Evolutionary conservation across 2,888 invertebrate genomes (phyloP).

Genomic region (Dynastes grantii): DNA sequence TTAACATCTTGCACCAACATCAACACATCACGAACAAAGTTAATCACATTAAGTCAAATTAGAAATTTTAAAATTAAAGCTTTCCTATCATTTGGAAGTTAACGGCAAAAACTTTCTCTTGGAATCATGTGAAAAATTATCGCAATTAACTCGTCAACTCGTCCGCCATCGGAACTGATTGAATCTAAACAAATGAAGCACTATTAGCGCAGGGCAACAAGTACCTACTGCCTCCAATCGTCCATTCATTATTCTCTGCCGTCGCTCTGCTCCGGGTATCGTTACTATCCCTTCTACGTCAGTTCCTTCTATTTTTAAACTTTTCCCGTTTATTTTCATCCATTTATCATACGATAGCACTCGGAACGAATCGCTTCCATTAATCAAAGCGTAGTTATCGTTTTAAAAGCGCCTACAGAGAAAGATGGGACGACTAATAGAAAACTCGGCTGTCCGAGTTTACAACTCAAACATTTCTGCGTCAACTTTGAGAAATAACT

Average conservation of each 20-base stretch:
- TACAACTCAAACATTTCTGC: no score
- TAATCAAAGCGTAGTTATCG: background rate
- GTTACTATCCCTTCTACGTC: background rate
- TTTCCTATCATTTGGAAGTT: background rate
- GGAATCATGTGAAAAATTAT: background rate
- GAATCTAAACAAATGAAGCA: constrained; percentile 28
- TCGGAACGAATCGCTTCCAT: constrained; percentile 1
- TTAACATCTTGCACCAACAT: no score
- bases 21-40: no score
- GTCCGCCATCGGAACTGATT: constrained; percentile 19
- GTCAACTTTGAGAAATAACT: no score
- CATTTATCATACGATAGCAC: constrained; percentile 9
- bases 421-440: no score
- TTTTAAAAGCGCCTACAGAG: no score
- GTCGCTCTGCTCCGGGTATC: background rate
- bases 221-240: constrained; percentile 7
- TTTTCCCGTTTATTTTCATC: constrained; percentile 13
- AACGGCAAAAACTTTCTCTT: background rate
- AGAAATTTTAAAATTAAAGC: no score
- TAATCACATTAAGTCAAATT: no score
- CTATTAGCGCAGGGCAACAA: constrained; percentile 27
- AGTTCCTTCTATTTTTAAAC: constrained; percentile 11
- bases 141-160: constrained; percentile 10
- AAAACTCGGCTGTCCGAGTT: no score
- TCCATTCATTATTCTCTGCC: constrained; percentile 6